Conservation (phyloP, 2,888 invertebrate genomes). For the Eueremaeus valkanovi region DNA sequence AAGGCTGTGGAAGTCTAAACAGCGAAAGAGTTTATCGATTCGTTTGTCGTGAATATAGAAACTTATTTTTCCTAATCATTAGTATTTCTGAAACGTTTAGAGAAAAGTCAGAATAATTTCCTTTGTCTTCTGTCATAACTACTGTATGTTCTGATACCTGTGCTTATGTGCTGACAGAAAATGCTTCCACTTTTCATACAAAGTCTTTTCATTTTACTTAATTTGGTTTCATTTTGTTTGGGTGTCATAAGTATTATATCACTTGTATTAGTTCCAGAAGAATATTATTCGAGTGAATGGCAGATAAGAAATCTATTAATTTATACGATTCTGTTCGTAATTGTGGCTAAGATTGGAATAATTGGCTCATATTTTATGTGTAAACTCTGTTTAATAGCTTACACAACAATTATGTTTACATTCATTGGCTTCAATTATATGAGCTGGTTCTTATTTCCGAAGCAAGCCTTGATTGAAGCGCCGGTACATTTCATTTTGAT, state of each 20-base stretch:
- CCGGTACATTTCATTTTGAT: neutral
- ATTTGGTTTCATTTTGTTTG: slow-evolving; percentile 6
- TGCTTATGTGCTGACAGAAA: neutral
- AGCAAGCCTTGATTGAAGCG: neutral
- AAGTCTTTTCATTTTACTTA: slow-evolving; percentile 29
- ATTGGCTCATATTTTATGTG: slow-evolving; percentile 27
- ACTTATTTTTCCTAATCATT: neutral
- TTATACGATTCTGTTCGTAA: slow-evolving; percentile 16
- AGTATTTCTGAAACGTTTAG: neutral
- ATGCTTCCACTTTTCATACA: slow-evolving; percentile 12
- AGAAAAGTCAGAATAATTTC: neutral
- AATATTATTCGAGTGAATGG: neutral
- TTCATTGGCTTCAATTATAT: slow-evolving; percentile 1
- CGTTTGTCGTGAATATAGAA: neutral
- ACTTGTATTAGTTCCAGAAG: slow-evolving; percentile 16
- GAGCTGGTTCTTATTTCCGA: slow-evolving; percentile 2
- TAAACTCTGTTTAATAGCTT: slow-evolving; percentile 2
- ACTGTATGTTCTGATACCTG: neutral
- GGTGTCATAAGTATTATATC: slow-evolving; percentile 19
- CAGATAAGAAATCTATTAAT: slow-evolving; percentile 22
- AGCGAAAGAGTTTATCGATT: neutral
- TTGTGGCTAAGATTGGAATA: slow-evolving; percentile 8
- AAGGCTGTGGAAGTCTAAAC: neutral
- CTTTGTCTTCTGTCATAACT: neutral
- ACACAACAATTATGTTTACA: neutral